phyloP scores from a whole-genome alignment of 2,888 invertebrate genomes.

The Calliopum simillimum region DNA sequence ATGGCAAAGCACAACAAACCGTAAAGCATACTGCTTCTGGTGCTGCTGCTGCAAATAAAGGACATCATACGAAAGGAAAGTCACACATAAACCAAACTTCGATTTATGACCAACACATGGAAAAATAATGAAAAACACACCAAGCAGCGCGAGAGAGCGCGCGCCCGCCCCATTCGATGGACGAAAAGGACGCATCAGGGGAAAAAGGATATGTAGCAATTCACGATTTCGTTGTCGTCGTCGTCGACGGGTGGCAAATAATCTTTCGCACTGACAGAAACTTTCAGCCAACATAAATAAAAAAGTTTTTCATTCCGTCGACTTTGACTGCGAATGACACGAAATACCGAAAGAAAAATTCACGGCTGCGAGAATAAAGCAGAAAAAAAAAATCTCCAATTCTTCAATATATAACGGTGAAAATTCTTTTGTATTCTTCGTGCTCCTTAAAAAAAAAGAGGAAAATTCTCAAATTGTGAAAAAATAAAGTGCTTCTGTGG shows the following conservation, averaged over 20 bases:
- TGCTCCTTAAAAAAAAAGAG: not conserved
- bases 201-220: slow-evolving; percentile 38
- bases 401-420: slow-evolving; percentile 16
- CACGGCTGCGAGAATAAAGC: slow-evolving; percentile 36
- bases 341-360: slow-evolving; percentile 54
- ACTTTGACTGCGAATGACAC: slow-evolving; percentile 63
- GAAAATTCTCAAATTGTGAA: not conserved
- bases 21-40: slow-evolving; percentile 62
- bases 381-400: not conserved
- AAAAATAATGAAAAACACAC: slow-evolving; percentile 43
- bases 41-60: slow-evolving; percentile 35
- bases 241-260: slow-evolving; percentile 55
- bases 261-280: slow-evolving; percentile 62
- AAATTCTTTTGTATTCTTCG: not conserved
- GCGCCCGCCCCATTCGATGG: slow-evolving; percentile 33
- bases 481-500: too few species aligned
- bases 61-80: slow-evolving; percentile 8
- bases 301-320: slow-evolving; percentile 67
- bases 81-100: slow-evolving; percentile 62
- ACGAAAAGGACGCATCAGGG: slow-evolving; percentile 43
- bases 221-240: slow-evolving; percentile 41
- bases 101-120: slow-evolving; percentile 65
- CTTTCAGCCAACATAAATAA: slow-evolving; percentile 66
- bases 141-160: slow-evolving; percentile 25
- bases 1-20: slow-evolving; percentile 62